These are phyloP conservation scores for Parochlus steinenii DNA, from an alignment of 2,888 invertebrate genomes.

Conservation along the genomic window DNA sequence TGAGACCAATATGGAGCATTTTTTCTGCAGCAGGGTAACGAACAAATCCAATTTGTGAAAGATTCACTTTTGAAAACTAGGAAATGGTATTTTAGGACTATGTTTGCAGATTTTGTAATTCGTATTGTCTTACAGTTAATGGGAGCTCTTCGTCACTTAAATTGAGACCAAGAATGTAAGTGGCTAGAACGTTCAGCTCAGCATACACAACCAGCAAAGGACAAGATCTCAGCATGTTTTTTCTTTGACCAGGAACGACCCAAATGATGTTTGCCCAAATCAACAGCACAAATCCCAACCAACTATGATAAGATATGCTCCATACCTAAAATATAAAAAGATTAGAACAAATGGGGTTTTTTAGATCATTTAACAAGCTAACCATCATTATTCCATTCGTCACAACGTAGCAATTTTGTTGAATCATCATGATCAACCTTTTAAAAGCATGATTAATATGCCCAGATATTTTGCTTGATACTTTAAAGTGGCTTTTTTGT, in stretches of 20 bases:
- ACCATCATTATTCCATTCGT: neutral
- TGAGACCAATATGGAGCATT: slow-evolving; percentile 34
- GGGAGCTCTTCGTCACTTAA: neutral
- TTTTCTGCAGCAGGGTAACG: slow-evolving; percentile 29
- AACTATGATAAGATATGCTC: slow-evolving; percentile 59
- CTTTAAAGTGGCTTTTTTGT: too few species aligned
- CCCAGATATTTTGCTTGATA: too few species aligned
- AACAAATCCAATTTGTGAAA: slow-evolving; percentile 37
- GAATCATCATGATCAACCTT: neutral
- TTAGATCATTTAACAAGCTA: neutral
- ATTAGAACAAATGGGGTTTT: neutral
- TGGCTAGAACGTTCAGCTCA: neutral
- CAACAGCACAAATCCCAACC: slow-evolving; percentile 51
- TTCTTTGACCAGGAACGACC: slow-evolving; percentile 51
- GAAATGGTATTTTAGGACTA: too few species aligned
- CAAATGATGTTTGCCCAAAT: slow-evolving; percentile 50
- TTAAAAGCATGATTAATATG: neutral
- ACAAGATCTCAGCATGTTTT: slow-evolving; percentile 43
- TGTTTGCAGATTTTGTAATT: too few species aligned
- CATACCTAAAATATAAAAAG: slow-evolving; percentile 34
- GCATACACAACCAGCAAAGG: slow-evolving; percentile 43
- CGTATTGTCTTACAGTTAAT: neutral
- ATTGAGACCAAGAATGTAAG: slow-evolving; percentile 2
- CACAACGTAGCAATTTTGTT: neutral
- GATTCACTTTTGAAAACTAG: slow-evolving; percentile 33